A percentile compares a stretch with the other conserved stretches of the same genome.
Evolutionary conservation across 2,113 vertebrate species (phyloP).

Genomic region (Tautogolabrus adspersus): DNA sequence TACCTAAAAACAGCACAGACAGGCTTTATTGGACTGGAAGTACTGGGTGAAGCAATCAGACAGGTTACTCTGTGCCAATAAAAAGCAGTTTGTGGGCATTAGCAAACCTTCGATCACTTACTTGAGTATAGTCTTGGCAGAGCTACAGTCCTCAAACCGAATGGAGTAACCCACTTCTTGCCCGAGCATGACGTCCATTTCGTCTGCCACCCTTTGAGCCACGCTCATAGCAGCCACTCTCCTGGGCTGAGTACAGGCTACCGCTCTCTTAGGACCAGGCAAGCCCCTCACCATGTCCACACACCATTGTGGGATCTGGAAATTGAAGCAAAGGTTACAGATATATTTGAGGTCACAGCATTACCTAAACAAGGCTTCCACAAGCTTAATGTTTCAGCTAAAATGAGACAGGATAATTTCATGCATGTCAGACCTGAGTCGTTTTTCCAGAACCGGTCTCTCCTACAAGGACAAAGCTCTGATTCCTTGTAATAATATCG

Average conservation of each 20-base stretch:
- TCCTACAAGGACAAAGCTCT: conserved; percentile 97
- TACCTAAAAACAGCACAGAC: conserved; percentile 83
- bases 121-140: conserved; percentile 97
- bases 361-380: neutral
- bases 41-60: neutral
- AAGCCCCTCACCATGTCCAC: conserved; percentile 93
- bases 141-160: conserved; percentile 98
- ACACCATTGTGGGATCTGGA: conserved; percentile 97
- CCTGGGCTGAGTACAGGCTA: conserved; percentile 95
- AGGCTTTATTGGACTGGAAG: neutral
- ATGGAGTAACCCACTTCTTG: conserved; percentile 98
- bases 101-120: conserved; percentile 75
- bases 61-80: neutral
- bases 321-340: conserved; percentile 4
- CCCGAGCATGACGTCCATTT: conserved; percentile 98
- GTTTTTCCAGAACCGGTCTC: conserved; percentile 99
- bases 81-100: neutral
- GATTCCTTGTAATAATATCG: conserved; percentile 94
- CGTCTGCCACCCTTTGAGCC: conserved; percentile 95
- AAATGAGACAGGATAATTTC: neutral
- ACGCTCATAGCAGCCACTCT: conserved; percentile 98
- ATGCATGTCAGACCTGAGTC: conserved; percentile 88
- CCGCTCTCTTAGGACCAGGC: conserved; percentile 92
- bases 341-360: neutral
- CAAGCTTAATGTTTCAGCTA: neutral